These are phyloP conservation scores for Euproctis similis DNA, from an alignment of 2,888 invertebrate species.

Conservation along the genomic window DNA sequence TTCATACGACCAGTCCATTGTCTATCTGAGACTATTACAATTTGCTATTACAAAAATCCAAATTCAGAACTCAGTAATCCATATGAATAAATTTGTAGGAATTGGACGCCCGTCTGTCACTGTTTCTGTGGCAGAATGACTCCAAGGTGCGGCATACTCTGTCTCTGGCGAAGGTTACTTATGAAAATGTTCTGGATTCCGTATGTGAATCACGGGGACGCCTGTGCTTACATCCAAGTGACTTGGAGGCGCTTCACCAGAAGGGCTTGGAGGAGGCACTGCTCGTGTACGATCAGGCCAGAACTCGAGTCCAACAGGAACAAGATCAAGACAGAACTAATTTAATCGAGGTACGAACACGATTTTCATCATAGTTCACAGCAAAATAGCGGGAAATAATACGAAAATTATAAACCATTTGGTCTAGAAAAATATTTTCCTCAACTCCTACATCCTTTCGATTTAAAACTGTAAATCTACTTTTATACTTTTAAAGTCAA, in stretches of 20 bases:
- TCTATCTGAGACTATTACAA: too few relatives aligned
- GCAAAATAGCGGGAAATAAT: too few relatives aligned
- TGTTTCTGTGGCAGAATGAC: conserved; percentile 23
- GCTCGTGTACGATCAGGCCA: conserved; percentile 6
- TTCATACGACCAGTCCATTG: too few relatives aligned
- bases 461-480: too few relatives aligned
- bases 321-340: conserved; percentile 8
- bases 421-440: too few relatives aligned
- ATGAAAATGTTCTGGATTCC: conserved; percentile 13
- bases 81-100: conserved; percentile 20
- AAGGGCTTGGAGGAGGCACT: conserved; percentile 5
- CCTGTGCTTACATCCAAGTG: conserved; percentile 17
- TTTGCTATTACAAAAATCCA: too few relatives aligned
- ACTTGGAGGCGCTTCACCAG: conserved; percentile 7
- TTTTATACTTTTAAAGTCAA: too few relatives aligned
- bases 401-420: too few relatives aligned
- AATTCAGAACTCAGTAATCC: not conserved
- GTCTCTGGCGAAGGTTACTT: conserved; percentile 14
- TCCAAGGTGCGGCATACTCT: conserved; percentile 20
- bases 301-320: conserved; percentile 2
- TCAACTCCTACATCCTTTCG: too few relatives aligned
- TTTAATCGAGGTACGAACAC: conserved; percentile 11
- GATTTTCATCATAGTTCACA: too few relatives aligned
- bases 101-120: conserved; percentile 15
- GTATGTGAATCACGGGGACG: conserved; percentile 11